Evolutionary conservation across 2,888 invertebrate species (phyloP), one percentile per base, ranked within the genome.

Genomic region (Bugulina stolonifera): DNA sequence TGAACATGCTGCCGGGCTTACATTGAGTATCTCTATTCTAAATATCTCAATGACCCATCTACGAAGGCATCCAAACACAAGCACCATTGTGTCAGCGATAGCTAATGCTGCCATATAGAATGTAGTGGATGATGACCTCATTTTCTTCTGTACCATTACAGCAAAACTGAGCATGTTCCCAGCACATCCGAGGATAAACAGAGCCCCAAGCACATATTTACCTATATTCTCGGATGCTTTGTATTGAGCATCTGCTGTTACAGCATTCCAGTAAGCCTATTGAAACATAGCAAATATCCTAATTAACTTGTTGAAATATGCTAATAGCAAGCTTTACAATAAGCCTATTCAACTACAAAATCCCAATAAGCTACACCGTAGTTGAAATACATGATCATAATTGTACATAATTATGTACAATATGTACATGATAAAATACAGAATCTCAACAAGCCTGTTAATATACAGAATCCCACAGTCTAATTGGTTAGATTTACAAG

Each of bases 31-130:
- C 71, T 79, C 76, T 10, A 64, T 71, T 3, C 74, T 74, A n/a
- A 75, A 75, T 0, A 77, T 71, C 27, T 77, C 73, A 22, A 77
- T 73, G 29, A 80, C 43, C 79, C 78, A 79, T 25, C 77, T 76
- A 43, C 78, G 72, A 18, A 80, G 73, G 69, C 78, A 78, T n/a
- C 76, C 75, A 34, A 77, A 76, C 57, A 78, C 77, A 32, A 80
- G 70, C 10, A 79, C 77, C 3, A 76, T 43, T 22, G 78, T 76
- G 72, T 80, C 80, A 32, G 76, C 76, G 1, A 78, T 71, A 0
- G 80, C 78, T 35, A 80, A 71, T 22, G 75, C 73, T 3, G 77
- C 76, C 78, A 80, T 79, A 72, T 79, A 79, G 70, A 78, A 77
- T 71, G 77, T 79, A 1, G 79, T 79, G 27, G 79, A 77, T 10